A percentile compares a stretch with the other conserved stretches of the same genome.
phyloP scores from a whole-genome alignment of 2,113 vertebrate species.

The Nycticebus coucang region DNA sequence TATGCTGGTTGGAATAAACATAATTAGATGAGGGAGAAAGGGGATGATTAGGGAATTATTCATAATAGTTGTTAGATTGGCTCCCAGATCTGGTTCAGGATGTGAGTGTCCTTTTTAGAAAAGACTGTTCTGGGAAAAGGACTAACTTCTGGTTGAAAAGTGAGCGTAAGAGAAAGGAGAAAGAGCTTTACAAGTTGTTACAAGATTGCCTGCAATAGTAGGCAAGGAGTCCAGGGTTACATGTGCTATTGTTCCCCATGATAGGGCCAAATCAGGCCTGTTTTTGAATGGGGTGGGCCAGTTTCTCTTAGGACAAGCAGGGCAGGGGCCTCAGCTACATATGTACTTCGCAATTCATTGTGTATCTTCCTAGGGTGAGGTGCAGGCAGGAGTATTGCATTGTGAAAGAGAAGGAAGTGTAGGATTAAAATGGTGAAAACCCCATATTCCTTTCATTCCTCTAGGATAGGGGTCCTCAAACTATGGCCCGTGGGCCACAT shows the following conservation, averaged over 20 bases:
- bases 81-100: slow-evolving; percentile 53
- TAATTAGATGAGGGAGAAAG: slow-evolving; percentile 79
- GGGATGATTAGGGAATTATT: slow-evolving; percentile 82
- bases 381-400: too few species aligned
- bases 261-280: not conserved
- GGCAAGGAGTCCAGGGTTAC: not conserved
- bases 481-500: too few species aligned
- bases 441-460: not conserved
- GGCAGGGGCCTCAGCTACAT: too few species aligned
- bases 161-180: not conserved
- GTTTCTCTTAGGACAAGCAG: not conserved
- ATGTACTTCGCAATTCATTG: not conserved
- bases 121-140: slow-evolving; percentile 60
- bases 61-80: slow-evolving; percentile 80
- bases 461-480: too few species aligned
- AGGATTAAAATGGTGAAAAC: not conserved
- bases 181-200: not conserved
- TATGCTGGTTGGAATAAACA: slow-evolving; percentile 80
- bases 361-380: not conserved
- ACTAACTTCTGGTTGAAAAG: slow-evolving; percentile 56
- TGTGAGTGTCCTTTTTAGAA: slow-evolving; percentile 50
- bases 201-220: not conserved
- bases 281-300: not conserved
- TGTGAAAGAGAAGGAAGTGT: not conserved
- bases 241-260: not conserved